Evolutionary conservation across 2,888 invertebrate species (phyloP).

Genomic region (Athalia cordata): DNA sequence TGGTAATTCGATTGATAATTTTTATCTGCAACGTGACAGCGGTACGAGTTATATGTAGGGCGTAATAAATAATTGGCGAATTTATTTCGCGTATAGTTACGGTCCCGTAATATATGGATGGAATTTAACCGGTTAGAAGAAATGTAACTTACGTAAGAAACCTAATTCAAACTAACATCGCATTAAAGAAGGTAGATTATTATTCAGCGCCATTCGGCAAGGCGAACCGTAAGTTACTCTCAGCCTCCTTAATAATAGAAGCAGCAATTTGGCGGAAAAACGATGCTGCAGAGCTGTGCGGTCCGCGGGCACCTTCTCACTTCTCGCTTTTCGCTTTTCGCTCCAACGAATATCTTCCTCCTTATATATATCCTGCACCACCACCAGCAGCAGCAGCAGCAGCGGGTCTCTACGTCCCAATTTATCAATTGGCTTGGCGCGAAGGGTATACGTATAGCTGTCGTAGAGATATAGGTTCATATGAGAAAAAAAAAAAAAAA

Average conservation of each 20-base stretch:
- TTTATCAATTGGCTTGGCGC: constrained; percentile 39
- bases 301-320: constrained; percentile 4
- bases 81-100: too few relatives aligned
- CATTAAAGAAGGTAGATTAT: constrained; percentile 34
- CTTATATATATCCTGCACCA: too few relatives aligned
- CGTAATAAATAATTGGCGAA: too few relatives aligned
- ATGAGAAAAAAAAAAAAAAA: neutral
- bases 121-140: too few relatives aligned
- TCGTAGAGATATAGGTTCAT: neutral
- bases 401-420: constrained; percentile 15
- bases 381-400: neutral
- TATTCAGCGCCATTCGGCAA: constrained; percentile 33
- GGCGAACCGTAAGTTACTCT: constrained; percentile 35
- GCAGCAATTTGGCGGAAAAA: constrained; percentile 48
- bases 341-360: constrained; percentile 17
- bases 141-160: neutral
- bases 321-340: constrained; percentile 27
- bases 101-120: too few relatives aligned
- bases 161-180: constrained; percentile 44
- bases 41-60: too few relatives aligned
- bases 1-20: too few relatives aligned
- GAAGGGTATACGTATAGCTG: constrained; percentile 6
- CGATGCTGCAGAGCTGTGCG: constrained; percentile 30
- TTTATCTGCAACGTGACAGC: too few relatives aligned
- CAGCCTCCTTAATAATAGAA: constrained; percentile 46